Evolutionary conservation across 2,888 invertebrate genomes (phyloP).

Genomic region (Ochropacha duplaris): DNA sequence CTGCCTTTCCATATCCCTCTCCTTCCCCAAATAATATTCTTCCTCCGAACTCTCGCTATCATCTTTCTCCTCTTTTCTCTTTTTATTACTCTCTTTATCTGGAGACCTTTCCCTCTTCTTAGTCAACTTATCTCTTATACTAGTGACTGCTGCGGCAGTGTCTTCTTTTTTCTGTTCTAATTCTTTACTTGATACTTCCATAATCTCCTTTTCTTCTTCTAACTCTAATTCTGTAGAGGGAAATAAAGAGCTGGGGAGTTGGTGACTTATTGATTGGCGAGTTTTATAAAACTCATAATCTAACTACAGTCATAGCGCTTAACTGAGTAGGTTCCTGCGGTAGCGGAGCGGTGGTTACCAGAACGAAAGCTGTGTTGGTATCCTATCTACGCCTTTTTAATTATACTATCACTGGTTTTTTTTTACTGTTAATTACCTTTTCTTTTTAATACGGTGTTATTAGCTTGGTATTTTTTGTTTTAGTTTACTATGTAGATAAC

Average conservation of each 20-base stretch:
- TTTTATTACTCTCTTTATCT: constrained; percentile 52
- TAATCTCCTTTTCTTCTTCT: constrained; percentile 51
- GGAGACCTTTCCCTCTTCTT: constrained; percentile 48
- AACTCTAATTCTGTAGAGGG: constrained; percentile 61
- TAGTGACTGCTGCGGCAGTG: constrained; percentile 59
- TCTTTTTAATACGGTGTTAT: too few species aligned
- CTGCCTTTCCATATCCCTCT: constrained; percentile 81
- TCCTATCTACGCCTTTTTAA: too few species aligned
- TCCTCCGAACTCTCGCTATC: constrained; percentile 66
- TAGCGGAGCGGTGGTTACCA: too few species aligned
- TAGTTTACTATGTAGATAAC: too few species aligned
- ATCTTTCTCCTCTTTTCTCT: constrained; percentile 41
- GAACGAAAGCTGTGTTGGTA: too few species aligned
- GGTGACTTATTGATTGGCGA: too few species aligned
- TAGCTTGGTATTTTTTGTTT: too few species aligned
- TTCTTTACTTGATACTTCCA: constrained; percentile 41
- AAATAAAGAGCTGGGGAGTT: background rate
- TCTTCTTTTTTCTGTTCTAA: constrained; percentile 49
- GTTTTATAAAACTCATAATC: too few species aligned
- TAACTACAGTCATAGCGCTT: too few species aligned
- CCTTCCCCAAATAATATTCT: constrained; percentile 86
- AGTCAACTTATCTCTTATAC: constrained; percentile 68
- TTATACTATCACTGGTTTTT: too few species aligned
- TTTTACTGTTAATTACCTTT: too few species aligned
- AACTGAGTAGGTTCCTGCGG: too few species aligned